A percentile compares a stretch with the other conserved stretches of the same genome.
These are phyloP conservation scores for Oryzias dopingdopingensis DNA, from an alignment of 2,797 vertebrate genomes.

Conservation along the genomic window DNA sequence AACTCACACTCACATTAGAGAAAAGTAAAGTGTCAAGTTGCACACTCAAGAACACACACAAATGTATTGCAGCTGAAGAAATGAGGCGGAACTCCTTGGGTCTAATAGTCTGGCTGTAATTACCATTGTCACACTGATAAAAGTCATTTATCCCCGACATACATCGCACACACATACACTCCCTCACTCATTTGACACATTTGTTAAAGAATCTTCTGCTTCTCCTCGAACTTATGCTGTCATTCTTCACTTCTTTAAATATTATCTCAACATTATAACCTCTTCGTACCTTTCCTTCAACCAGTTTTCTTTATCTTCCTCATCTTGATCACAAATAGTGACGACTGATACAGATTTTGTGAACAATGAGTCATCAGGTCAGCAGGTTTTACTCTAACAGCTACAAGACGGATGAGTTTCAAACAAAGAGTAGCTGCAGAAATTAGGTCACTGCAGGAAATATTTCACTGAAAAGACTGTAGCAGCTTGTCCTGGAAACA, in stretches of 20 bases:
- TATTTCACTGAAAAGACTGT: neutral
- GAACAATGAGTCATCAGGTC: neutral
- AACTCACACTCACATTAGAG: slow-evolving; percentile 19
- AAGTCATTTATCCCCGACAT: slow-evolving; percentile 83
- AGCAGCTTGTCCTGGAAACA: no score
- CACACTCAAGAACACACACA: slow-evolving; percentile 35
- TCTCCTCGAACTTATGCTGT: neutral
- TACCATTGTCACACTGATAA: slow-evolving; percentile 91
- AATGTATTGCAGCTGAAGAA: slow-evolving; percentile 54
- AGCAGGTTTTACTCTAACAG: neutral
- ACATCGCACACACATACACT: slow-evolving; percentile 37
- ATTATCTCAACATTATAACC: neutral
- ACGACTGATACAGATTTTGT: neutral
- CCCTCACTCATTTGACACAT: slow-evolving; percentile 12
- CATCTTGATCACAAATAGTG: neutral
- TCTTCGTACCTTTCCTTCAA: slow-evolving; percentile 1
- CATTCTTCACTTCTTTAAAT: neutral
- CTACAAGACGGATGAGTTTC: neutral
- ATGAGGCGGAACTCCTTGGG: slow-evolving; percentile 64
- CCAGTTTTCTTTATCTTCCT: neutral
- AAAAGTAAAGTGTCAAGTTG: no score
- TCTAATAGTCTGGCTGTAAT: slow-evolving; percentile 88
- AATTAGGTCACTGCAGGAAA: neutral
- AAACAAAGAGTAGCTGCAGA: slow-evolving; percentile 1
- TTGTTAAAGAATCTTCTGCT: slow-evolving; percentile 3